A percentile compares a stretch with the other conserved stretches of the same genome.
These are phyloP conservation scores for Antennarius maculatus DNA, from an alignment of 2,797 vertebrate species.

Conservation along the genomic window DNA sequence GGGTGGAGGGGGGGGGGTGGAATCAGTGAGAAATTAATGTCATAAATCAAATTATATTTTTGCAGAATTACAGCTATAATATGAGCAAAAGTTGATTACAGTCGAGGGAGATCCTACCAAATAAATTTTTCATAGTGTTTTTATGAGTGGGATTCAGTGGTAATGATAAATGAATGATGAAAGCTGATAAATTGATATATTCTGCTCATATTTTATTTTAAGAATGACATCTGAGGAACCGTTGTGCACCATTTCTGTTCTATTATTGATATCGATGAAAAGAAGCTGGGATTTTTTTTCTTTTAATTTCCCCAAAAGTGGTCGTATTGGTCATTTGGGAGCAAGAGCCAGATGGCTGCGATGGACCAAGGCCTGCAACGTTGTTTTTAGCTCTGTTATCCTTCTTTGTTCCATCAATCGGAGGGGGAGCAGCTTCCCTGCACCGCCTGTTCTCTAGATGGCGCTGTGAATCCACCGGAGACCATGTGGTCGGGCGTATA, in stretches of 20 bases:
- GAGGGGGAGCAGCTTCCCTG: not conserved
- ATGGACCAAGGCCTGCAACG: constrained; percentile 23
- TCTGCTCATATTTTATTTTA: not conserved
- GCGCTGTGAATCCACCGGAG: constrained; percentile 54
- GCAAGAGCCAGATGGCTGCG: constrained; percentile 25
- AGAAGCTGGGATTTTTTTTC: constrained; percentile 10
- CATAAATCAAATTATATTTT: not conserved
- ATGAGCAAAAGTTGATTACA: not conserved
- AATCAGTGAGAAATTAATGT: not conserved
- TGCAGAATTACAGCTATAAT: not conserved
- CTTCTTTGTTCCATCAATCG: not conserved
- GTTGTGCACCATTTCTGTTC: constrained; percentile 11
- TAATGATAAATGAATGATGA: not conserved
- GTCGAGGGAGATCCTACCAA: not conserved
- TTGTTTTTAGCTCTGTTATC: constrained; percentile 24
- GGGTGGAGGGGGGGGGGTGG: not conserved
- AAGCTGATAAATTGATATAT: not conserved
- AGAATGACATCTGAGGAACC: constrained; percentile 17
- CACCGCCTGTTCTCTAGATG: constrained; percentile 52
- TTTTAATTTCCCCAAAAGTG: constrained; percentile 8
- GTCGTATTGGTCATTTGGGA: constrained; percentile 20
- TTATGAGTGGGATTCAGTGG: not conserved
- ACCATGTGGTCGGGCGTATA: constrained; percentile 22
- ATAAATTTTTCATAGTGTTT: constrained; percentile 2
- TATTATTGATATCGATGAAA: not conserved